A percentile compares a stretch with the other conserved stretches of the same genome.
Conservation (phyloP, 2,888 invertebrate genomes). For the Tiliacea citrago region DNA sequence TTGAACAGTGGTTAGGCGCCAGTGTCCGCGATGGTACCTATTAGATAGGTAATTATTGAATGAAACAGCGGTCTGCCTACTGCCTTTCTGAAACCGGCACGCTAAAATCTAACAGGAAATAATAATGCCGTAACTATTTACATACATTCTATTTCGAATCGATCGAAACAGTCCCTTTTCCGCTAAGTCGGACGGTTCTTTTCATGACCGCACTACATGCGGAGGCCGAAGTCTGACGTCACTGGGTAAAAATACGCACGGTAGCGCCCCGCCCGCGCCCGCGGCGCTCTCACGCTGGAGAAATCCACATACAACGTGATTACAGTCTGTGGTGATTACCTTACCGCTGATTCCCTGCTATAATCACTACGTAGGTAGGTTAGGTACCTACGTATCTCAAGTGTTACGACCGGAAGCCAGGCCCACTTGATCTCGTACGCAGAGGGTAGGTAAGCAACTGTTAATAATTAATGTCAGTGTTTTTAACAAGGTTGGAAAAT, state of each 20-base stretch:
- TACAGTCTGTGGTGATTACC: no score
- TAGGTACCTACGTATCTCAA: slow-evolving; percentile 23
- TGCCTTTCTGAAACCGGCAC: not conserved
- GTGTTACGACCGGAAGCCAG: slow-evolving; percentile 49
- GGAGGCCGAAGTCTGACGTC: slow-evolving; percentile 80
- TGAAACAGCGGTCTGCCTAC: not conserved
- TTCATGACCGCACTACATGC: slow-evolving; percentile 69
- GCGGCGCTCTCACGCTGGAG: slow-evolving; percentile 66
- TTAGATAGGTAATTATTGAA: not conserved
- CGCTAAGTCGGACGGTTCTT: slow-evolving; percentile 60
- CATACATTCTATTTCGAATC: slow-evolving; percentile 37
- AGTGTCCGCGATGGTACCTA: no score
- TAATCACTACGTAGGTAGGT: slow-evolving; percentile 35
- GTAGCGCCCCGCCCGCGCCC: slow-evolving; percentile 72
- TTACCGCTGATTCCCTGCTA: slow-evolving; percentile 33
- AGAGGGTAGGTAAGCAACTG: slow-evolving; percentile 24
- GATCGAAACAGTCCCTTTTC: slow-evolving; percentile 52
- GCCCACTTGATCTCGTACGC: slow-evolving; percentile 19
- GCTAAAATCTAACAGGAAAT: slow-evolving; percentile 13
- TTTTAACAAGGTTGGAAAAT: not conserved
- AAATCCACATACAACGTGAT: slow-evolving; percentile 68
- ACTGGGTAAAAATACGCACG: slow-evolving; percentile 80
- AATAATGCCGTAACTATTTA: not conserved
- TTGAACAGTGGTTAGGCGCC: no score
- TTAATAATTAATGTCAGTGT: slow-evolving; percentile 23